Conservation (phyloP, 2,113 vertebrate genomes). For the Siphamia tubifer region DNA sequence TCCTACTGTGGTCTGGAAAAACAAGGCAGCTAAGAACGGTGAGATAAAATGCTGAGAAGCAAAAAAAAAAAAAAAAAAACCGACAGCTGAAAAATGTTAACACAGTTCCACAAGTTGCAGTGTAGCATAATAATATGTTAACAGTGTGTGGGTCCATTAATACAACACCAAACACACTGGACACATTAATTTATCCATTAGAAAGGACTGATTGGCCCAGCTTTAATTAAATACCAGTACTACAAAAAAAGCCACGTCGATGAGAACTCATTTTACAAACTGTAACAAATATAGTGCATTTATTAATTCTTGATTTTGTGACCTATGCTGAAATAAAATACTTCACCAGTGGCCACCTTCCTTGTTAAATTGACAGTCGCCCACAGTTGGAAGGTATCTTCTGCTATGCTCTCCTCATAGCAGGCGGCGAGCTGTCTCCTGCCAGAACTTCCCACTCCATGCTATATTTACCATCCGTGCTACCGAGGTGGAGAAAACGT, state of each 20-base stretch:
- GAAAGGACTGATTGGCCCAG: too few relatives aligned
- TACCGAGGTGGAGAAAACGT: conserved; percentile 57
- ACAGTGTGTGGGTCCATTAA: too few relatives aligned
- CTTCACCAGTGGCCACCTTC: conserved; percentile 25
- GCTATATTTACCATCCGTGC: conserved; percentile 70
- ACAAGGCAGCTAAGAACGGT: too few relatives aligned
- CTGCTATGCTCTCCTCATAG: conserved; percentile 50
- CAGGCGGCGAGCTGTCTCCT: conserved; percentile 59
- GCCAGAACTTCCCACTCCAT: conserved; percentile 73
- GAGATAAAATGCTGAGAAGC: too few relatives aligned
- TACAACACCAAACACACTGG: too few relatives aligned
- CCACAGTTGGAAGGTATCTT: conserved; percentile 67
- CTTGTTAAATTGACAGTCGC: conserved; percentile 65
- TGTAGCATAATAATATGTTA: too few relatives aligned
- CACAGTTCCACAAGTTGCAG: too few relatives aligned
- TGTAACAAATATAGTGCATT: not conserved
- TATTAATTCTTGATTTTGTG: conserved; percentile 3
- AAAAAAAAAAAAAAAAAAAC: too few relatives aligned
- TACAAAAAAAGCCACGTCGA: not conserved
- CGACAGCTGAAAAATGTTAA: too few relatives aligned
- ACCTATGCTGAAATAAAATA: conserved; percentile 14
- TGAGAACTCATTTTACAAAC: not conserved
- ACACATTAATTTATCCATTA: too few relatives aligned
- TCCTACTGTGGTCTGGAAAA: too few relatives aligned
- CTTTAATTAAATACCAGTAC: too few relatives aligned